These are phyloP conservation scores for Rhyacophila brunnea DNA, from an alignment of 1,140 invertebrate species.

Conservation along the genomic window DNA sequence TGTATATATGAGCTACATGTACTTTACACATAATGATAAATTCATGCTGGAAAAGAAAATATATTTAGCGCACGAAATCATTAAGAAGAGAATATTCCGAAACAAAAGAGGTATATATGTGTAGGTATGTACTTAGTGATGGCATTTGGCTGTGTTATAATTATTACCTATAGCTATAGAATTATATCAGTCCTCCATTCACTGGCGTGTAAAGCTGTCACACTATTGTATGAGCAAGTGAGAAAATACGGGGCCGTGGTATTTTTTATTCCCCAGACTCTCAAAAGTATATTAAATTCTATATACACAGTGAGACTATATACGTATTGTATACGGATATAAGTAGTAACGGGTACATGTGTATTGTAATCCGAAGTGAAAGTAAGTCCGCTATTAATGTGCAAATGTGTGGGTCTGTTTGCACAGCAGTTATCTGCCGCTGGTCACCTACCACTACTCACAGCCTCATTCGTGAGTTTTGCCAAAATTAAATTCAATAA, in stretches of 20 bases:
- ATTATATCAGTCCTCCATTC: neutral
- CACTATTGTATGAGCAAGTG: neutral
- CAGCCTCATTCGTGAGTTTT: neutral
- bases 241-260: neutral
- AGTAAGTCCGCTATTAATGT: constrained; percentile 6
- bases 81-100: no score
- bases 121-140: no score
- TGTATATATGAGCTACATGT: no score
- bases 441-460: neutral
- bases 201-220: neutral
- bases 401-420: constrained; percentile 5
- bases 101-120: no score
- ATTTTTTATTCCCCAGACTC: constrained; percentile 5
- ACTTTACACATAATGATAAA: no score
- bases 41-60: no score
- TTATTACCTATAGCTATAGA: no score
- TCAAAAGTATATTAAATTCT: neutral
- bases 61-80: no score
- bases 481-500: constrained; percentile 6
- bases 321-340: constrained; percentile 1
- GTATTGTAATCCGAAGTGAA: constrained; percentile 25
- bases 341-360: constrained; percentile 16
- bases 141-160: no score
- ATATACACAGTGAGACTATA: neutral
- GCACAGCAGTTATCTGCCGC: neutral